Base-by-base conservation (phyloP, 2,113 vertebrate genomes). In the Saccopteryx bilineata region DNA sequence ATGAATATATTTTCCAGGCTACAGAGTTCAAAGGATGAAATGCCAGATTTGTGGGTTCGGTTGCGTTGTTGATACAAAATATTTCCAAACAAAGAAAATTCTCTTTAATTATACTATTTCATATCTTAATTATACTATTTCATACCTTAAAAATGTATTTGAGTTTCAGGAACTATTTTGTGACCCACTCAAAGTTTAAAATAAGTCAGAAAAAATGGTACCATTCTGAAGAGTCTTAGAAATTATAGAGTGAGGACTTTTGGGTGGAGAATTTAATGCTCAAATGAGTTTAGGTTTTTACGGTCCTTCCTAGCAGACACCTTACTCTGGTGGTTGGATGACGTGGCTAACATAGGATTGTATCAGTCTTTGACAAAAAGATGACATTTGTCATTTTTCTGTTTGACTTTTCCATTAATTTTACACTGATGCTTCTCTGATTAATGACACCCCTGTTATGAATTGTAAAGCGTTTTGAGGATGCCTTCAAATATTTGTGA, bases 381-480 rank as follows among this genome's bases (percentile, higher is more conserved):
- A 60, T 17, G 0, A 4, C 68, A 69, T 94, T 1, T 48, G 9
- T 91, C 50, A 80, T 94, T 95, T 87, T 98, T 95, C 21, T 97
- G 15, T 93, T 95, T 94, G 84, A 95, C 33, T 94, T 78, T 71
- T 60, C 31, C 52, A 7, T 72, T 94, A 48, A 96, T 96, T 95
- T 96, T 96, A 58, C 13, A 58, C 12, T 96, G 81, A 81, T 88
- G 50, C 15, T 13, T 90, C 96, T 95, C 48, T 95, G 93, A 94
- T 95, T 94, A 91, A 95, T 85, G 69, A 93, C 76, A 39, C 21
- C 71, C 11, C 48, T 97, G 9, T 94, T 98, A 46, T 95, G 84
- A 96, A 96, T 97, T 93, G 76, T 80, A 92, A 97, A 97, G 10
- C 33, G 76, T 92, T 96, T 95, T 92, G 24, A 96, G n/a, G 90